Evolutionary conservation across 2,888 invertebrate species (phyloP), one percentile per base, ranked within the genome.

Genomic region (Candidula unifasciata): DNA sequence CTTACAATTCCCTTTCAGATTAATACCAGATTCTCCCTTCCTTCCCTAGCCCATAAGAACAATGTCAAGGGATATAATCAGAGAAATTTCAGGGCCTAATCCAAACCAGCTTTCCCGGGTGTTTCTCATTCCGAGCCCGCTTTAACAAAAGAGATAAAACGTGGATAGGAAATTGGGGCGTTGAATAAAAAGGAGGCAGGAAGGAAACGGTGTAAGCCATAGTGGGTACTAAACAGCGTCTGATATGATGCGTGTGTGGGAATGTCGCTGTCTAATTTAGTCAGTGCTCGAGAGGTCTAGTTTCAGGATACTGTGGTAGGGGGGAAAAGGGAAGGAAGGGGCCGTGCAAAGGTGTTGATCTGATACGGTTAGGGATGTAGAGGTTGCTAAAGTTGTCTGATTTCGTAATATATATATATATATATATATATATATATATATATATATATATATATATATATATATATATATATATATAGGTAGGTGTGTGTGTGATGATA

Each of bases 151-250:
- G 73, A 52, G 16, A 24, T 2, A 27, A 74, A 74, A 74, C 52
- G 3, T 52, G 73, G 73, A 74, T 74, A 74, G 73, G 73, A 74
- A 74, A 74, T 74, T 52, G 73, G n/a, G 73, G 73, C 10, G 10
- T 74, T 44, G 73, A n/a, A 52, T 52, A 52, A 52, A 74, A 44
- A 24, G 16, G 27, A 13, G 27, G 3, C 73, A 74, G 73, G 73
- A 74, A 74, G 73, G 71, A 71, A 71, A 10, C 24, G 10, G 71
- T 37, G 71, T 24, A 35, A 37, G 71, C 37, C 37, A 30, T 18
- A 30, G 69, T 13, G 18, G 16, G 33, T 35, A 21, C 33, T 69
- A 69, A 69, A 69, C 24, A 69, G 44, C 44, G 60, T 60, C 60
- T 60, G 8, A 60, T 60, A 24, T 24, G 21, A 21, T 24, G 13